Conservation (phyloP, 2,797 vertebrate species). For the Danionella dracula region DNA sequence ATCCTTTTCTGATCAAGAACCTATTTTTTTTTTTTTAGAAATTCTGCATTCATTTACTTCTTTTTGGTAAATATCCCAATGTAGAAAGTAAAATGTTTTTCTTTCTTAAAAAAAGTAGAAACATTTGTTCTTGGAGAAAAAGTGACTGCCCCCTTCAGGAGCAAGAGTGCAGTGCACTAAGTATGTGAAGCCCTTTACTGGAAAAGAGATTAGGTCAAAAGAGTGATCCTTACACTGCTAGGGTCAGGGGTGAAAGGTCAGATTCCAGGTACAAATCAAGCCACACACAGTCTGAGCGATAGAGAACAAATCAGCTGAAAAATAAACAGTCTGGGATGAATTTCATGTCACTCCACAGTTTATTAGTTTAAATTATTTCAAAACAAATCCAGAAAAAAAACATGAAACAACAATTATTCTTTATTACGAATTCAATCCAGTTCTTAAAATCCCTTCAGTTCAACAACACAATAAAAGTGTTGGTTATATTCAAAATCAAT, state of each 20-base stretch:
- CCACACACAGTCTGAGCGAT: background rate
- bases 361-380: constrained; percentile 19
- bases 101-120: too few relatives aligned
- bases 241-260: constrained; percentile 28
- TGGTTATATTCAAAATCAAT: too few relatives aligned
- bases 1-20: too few relatives aligned
- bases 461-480: too few relatives aligned
- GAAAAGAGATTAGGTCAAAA: constrained; percentile 9
- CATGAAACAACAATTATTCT: constrained; percentile 1
- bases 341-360: background rate
- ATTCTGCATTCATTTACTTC: too few relatives aligned
- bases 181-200: background rate
- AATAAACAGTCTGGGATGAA: background rate
- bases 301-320: background rate
- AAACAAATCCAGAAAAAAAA: background rate
- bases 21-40: too few relatives aligned
- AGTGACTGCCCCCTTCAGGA: background rate
- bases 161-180: background rate
- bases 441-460: background rate
- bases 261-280: constrained; percentile 1
- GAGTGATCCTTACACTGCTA: constrained; percentile 1
- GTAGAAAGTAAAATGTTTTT: too few relatives aligned
- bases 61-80: too few relatives aligned
- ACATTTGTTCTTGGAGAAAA: background rate
- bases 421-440: background rate